These are phyloP conservation scores for Beris morrisii DNA, from an alignment of 2,888 invertebrate genomes.

Conservation along the genomic window DNA sequence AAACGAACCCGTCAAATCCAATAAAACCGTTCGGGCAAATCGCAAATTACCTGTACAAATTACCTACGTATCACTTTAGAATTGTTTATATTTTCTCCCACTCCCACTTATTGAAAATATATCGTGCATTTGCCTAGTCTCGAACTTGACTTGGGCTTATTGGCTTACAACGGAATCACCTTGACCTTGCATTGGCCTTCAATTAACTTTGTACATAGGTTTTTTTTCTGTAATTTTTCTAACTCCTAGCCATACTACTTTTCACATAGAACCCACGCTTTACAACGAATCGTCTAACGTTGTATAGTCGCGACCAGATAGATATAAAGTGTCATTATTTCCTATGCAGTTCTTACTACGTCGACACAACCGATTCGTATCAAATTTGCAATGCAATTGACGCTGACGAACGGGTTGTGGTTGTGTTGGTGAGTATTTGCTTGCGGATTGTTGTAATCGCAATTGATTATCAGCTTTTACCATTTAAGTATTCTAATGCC, in stretches of 20 bases:
- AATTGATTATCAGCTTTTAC: no score
- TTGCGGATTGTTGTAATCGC: no score
- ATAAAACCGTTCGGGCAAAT: neutral
- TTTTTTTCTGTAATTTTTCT: conserved; percentile 7
- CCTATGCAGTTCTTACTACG: no score
- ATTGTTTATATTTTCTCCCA: neutral
- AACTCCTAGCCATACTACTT: conserved; percentile 9
- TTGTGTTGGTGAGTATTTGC: no score
- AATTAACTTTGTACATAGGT: conserved; percentile 16
- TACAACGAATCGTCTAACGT: neutral
- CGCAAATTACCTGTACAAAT: neutral
- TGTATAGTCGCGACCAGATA: no score
- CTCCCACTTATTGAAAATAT: neutral
- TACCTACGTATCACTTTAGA: neutral
- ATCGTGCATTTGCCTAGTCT: conserved; percentile 5
- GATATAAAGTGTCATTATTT: no score
- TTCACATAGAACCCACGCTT: conserved; percentile 20
- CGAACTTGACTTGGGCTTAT: conserved; percentile 12
- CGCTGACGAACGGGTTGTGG: neutral
- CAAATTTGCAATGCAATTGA: neutral
- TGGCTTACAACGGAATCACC: conserved; percentile 22
- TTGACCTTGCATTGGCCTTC: conserved; percentile 30
- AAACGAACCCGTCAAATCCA: neutral
- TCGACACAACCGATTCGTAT: no score
- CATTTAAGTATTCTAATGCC: no score